Conservation (phyloP, 1,140 invertebrate species). For the Telenomus remus region DNA sequence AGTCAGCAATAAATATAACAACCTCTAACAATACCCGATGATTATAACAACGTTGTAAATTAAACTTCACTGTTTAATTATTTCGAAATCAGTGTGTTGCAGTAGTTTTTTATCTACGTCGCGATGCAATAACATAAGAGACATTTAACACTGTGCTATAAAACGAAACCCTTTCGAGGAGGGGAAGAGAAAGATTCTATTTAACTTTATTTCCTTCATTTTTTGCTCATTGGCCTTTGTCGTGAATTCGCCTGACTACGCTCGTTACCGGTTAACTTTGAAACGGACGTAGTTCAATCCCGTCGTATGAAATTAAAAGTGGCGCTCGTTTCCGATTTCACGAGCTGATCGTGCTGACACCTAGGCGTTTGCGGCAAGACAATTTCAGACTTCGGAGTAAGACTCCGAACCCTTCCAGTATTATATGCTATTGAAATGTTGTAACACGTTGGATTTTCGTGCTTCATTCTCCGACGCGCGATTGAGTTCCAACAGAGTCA, state of each 20-base stretch:
- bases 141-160: conserved; percentile 8
- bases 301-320: conserved; percentile 46
- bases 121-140: neutral
- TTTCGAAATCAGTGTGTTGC: too few species aligned
- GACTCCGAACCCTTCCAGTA: neutral
- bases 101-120: too few species aligned
- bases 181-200: too few species aligned
- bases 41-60: too few species aligned
- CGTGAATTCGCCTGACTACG: conserved; percentile 24
- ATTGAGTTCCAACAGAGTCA: conserved; percentile 27
- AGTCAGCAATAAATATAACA: too few species aligned
- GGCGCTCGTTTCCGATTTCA: conserved; percentile 39
- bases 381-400: conserved; percentile 6
- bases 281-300: conserved; percentile 38
- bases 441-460: conserved; percentile 8
- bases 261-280: conserved; percentile 29
- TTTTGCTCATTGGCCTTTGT: conserved; percentile 1
- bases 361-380: conserved; percentile 15
- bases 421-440: conserved; percentile 16
- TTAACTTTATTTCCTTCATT: conserved; percentile 7
- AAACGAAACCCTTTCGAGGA: conserved; percentile 10
- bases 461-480: neutral
- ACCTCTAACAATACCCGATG: too few species aligned
- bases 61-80: too few species aligned
- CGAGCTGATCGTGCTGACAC: conserved; percentile 39